Evolutionary conservation across 2,888 invertebrate genomes (phyloP).

Genomic region (Lissocephala sabroskyi): DNA sequence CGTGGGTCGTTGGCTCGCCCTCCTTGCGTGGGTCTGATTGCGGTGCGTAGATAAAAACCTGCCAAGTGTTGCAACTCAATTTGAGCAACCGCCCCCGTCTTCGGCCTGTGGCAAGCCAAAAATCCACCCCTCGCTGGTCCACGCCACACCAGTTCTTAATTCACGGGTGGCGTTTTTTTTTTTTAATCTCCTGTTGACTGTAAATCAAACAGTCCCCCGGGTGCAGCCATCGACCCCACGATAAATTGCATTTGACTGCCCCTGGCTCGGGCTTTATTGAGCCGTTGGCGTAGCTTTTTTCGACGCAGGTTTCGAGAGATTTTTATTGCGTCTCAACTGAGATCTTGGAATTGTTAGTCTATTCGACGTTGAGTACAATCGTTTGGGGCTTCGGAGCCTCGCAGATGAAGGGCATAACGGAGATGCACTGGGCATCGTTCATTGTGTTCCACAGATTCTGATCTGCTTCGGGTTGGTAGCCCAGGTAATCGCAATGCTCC

Average conservation of each 20-base stretch:
- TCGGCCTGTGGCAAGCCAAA: background rate
- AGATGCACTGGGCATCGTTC: too few relatives aligned
- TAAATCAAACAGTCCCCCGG: conserved; percentile 65
- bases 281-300: conserved; percentile 67
- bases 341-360: too few relatives aligned
- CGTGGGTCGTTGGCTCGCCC: conserved; percentile 33
- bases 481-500: conserved; percentile 13
- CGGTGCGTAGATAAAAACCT: conserved; percentile 64
- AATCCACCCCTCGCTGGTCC: conserved; percentile 12
- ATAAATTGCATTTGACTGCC: conserved; percentile 54
- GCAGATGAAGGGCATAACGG: too few relatives aligned
- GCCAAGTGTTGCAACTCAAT: conserved; percentile 65
- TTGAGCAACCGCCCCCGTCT: conserved; percentile 27
- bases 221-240: conserved; percentile 31
- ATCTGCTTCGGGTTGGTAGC: background rate
- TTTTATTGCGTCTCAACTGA: conserved; percentile 54
- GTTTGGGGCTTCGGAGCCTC: too few relatives aligned
- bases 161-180: conserved; percentile 48
- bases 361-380: too few relatives aligned
- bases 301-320: conserved; percentile 43
- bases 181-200: conserved; percentile 66
- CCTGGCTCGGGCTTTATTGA: conserved; percentile 41
- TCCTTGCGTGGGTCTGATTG: conserved; percentile 44
- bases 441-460: too few relatives aligned
- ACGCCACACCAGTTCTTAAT: conserved; percentile 61